phyloP scores from a whole-genome alignment of 2,797 vertebrate species.

The Morelia viridis region DNA sequence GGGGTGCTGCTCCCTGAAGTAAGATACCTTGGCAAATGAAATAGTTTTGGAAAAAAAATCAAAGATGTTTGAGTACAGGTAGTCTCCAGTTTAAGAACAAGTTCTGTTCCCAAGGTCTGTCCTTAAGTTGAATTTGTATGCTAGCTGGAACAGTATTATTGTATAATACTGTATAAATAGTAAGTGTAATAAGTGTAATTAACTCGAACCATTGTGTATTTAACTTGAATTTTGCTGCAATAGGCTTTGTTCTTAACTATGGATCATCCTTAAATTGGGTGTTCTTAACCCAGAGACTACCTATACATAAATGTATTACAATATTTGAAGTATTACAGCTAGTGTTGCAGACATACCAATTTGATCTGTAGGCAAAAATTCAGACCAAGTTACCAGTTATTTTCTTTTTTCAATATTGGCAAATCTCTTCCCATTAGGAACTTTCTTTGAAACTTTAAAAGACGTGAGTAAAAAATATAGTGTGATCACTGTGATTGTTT shows the following conservation, averaged over 20 bases:
- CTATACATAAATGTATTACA: background rate
- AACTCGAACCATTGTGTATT: no score
- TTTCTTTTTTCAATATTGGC: background rate
- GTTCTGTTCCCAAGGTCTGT: no score
- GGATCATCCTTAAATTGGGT: no score
- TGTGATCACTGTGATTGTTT: slow-evolving; percentile 1
- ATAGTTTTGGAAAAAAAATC: background rate
- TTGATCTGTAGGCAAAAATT: slow-evolving; percentile 11
- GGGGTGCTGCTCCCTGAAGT: background rate
- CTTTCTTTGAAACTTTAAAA: background rate
- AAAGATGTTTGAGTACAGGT: background rate
- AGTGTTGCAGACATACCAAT: background rate
- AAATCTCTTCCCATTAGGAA: background rate
- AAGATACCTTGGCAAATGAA: background rate
- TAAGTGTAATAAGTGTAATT: no score
- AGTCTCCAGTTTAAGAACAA: no score
- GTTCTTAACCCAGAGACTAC: no score
- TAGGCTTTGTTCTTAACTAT: no score
- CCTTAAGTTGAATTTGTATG: no score
- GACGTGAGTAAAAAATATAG: background rate
- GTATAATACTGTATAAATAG: no score
- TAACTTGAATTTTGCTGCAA: no score
- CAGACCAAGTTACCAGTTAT: background rate
- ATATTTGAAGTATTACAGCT: slow-evolving; percentile 3
- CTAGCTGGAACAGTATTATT: no score